These are phyloP conservation scores for Laterallus jamaicensis DNA, from an alignment of 2,113 vertebrate species.

Conservation along the genomic window DNA sequence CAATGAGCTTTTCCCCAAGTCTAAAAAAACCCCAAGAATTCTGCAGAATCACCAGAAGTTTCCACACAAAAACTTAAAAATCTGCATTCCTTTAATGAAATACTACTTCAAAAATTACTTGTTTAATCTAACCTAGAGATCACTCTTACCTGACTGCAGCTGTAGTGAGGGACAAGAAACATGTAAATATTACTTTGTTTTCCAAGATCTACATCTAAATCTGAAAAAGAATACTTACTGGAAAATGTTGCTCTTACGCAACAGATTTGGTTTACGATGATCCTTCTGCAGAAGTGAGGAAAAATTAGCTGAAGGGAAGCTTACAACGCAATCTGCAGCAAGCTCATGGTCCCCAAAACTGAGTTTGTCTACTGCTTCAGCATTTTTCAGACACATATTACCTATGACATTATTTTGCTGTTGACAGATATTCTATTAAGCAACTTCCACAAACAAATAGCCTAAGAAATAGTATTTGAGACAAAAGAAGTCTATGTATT, in stretches of 20 bases:
- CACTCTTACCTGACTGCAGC: not conserved
- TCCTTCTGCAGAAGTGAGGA: not conserved
- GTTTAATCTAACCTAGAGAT: not conserved
- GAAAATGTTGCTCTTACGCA: not conserved
- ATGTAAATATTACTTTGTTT: not conserved
- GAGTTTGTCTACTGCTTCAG: rapidly evolving
- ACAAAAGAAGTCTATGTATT: not conserved
- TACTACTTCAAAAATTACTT: not conserved
- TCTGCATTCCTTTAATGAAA: not conserved
- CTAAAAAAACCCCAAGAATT: not conserved
- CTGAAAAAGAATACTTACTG: not conserved
- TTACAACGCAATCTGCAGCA: not conserved
- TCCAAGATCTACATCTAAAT: not conserved
- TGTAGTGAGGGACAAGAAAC: not conserved
- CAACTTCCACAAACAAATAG: not conserved
- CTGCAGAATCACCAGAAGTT: not conserved
- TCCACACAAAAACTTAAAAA: not conserved
- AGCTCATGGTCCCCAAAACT: not conserved
- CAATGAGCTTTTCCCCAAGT: not conserved
- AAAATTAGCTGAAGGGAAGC: not conserved
- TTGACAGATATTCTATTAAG: not conserved
- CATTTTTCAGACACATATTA: not conserved
- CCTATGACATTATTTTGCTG: not conserved
- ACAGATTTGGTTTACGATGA: not conserved
- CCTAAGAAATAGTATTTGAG: not conserved